phyloP scores from a whole-genome alignment of 2,888 invertebrate species.

The Drosophila robusta region DNA sequence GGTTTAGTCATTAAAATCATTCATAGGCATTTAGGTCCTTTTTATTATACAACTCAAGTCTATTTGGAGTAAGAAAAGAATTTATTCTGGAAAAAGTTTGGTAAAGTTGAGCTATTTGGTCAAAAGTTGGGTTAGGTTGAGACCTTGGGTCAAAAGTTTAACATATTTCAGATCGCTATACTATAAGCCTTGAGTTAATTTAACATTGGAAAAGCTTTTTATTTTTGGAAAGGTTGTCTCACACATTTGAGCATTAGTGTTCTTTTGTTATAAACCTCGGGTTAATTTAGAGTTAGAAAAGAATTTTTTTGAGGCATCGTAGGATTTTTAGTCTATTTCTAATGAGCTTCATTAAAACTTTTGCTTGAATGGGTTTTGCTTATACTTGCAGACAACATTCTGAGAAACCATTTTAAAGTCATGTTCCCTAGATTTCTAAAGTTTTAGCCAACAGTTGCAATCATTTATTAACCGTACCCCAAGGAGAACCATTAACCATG shows the following conservation, averaged over 20 bases:
- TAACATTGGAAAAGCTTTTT: background rate
- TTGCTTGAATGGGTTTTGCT: too few relatives aligned
- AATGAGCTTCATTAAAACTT: background rate
- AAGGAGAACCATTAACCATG: conserved; percentile 53
- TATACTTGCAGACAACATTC: too few relatives aligned
- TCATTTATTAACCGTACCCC: conserved; percentile 54
- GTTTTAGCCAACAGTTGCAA: conserved; percentile 30
- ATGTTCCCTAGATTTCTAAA: background rate
- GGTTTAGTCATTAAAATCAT: too few relatives aligned
- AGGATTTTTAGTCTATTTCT: background rate
- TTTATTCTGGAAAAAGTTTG: background rate
- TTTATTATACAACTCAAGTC: too few relatives aligned
- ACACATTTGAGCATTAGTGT: too few relatives aligned
- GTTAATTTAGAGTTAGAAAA: background rate
- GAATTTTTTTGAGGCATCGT: background rate
- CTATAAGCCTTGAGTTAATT: background rate
- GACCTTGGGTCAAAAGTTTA: background rate
- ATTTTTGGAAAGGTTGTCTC: too few relatives aligned
- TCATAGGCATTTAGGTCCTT: too few relatives aligned
- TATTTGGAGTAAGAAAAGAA: too few relatives aligned
- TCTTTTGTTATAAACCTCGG: background rate
- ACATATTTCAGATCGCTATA: too few relatives aligned
- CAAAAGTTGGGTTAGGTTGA: background rate
- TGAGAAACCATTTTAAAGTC: background rate
- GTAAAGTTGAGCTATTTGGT: background rate